phyloP scores from a whole-genome alignment of 2,797 vertebrate genomes.

The Cossypha niveicapilla region DNA sequence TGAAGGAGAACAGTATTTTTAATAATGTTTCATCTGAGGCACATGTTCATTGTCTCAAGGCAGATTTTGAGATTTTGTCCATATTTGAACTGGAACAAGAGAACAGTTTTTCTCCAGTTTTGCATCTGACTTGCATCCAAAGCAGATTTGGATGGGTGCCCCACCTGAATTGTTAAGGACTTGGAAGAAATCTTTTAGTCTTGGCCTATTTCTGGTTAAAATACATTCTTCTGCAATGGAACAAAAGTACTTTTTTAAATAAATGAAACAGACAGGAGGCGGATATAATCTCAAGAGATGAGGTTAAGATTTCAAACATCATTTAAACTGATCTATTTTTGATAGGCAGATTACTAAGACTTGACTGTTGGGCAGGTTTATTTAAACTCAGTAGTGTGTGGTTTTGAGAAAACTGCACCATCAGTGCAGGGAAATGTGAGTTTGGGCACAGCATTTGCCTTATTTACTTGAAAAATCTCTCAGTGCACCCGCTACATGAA shows the following conservation, averaged over 20 bases:
- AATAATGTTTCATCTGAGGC: neutral
- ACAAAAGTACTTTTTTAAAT: neutral
- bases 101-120: conserved; percentile 32
- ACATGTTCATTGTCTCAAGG: conserved; percentile 54
- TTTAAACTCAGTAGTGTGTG: neutral
- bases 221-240: conserved; percentile 6
- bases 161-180: conserved; percentile 49
- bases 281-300: neutral
- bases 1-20: neutral
- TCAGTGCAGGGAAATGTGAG: neutral
- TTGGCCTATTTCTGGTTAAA: conserved; percentile 39
- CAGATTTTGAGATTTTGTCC: conserved; percentile 56
- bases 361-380: neutral
- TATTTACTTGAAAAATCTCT: neutral
- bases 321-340: neutral
- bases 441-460: neutral
- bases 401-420: neutral
- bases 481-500: neutral
- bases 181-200: conserved; percentile 31
- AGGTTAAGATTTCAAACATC: neutral
- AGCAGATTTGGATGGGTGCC: conserved; percentile 44
- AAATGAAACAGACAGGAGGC: neutral
- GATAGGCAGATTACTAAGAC: neutral
- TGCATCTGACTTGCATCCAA: conserved; percentile 48
- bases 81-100: conserved; percentile 58